Evolutionary conservation across 2,113 vertebrate species (phyloP).

Genomic region (Paralichthys olivaceus): DNA sequence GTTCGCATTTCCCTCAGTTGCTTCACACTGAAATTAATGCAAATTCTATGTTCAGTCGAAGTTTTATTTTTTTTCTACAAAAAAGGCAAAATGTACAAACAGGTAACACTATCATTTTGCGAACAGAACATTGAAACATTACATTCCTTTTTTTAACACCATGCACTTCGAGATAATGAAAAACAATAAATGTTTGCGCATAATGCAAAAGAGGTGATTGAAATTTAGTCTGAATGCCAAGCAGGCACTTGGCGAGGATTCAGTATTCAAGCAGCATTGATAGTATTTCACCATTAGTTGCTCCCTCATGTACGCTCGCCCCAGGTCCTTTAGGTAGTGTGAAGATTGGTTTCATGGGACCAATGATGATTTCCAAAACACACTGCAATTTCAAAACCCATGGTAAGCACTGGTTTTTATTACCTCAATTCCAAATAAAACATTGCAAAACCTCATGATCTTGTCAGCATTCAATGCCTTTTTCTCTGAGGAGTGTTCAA

Average conservation of each 20-base stretch:
- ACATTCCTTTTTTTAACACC: constrained; percentile 76
- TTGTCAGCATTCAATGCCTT: constrained; percentile 40
- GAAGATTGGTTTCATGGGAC: constrained; percentile 40
- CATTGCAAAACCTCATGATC: constrained; percentile 47
- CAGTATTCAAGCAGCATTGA: constrained; percentile 66
- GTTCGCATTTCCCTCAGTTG: constrained; percentile 39
- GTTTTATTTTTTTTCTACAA: constrained; percentile 75
- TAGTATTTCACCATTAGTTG: constrained; percentile 42
- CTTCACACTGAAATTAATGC: constrained; percentile 45
- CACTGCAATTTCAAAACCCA: constrained; percentile 52
- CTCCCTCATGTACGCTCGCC: constrained; percentile 31
- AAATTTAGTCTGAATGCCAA: constrained; percentile 66
- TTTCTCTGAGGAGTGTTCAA: constrained; percentile 62
- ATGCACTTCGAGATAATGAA: constrained; percentile 74
- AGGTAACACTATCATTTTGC: constrained; percentile 76
- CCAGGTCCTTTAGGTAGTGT: constrained; percentile 47
- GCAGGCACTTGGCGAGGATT: constrained; percentile 58
- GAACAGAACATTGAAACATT: constrained; percentile 81
- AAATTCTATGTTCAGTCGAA: constrained; percentile 47
- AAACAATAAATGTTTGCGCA: constrained; percentile 62
- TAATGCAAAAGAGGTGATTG: constrained; percentile 58
- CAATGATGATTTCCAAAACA: constrained; percentile 48
- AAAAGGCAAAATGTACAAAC: constrained; percentile 86
- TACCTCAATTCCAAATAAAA: constrained; percentile 47
- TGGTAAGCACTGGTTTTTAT: constrained; percentile 53